Percentiles rank a stretch among this genome's conserved stretches.
Conservation (phyloP, 1,140 invertebrate genomes). For the Metopolophium dirhodum region DNA sequence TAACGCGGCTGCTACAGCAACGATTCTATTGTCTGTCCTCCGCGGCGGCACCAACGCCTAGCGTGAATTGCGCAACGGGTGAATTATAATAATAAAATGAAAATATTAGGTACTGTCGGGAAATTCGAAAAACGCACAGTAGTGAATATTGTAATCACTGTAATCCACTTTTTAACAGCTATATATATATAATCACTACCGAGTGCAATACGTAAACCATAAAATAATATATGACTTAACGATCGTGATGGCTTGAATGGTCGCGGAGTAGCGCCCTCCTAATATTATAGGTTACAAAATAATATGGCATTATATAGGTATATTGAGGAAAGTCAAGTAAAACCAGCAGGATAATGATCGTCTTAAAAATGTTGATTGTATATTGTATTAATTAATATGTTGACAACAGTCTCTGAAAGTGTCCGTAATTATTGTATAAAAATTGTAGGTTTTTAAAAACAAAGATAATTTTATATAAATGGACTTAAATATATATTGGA, state of each 20-base stretch:
- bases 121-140: neutral
- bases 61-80: neutral
- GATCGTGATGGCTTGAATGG: neutral
- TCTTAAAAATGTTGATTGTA: neutral
- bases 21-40: conserved; percentile 30
- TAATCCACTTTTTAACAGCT: neutral
- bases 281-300: neutral
- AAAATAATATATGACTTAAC: neutral
- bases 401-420: neutral
- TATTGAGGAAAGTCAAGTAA: neutral
- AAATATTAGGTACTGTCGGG: neutral
- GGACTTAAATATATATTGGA: neutral
- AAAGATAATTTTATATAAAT: neutral
- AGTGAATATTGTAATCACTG: neutral
- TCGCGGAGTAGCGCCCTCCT: neutral
- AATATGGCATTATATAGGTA: neutral
- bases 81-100: conserved; percentile 28
- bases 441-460: no score
- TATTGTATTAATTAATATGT: no score
- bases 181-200: neutral
- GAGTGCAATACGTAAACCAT: neutral
- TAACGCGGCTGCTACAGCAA: neutral
- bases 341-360: no score
- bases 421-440: no score
- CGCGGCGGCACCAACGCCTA: neutral